Conservation (phyloP, 2,797 vertebrate genomes). For the Megaceryle alcyon region DNA sequence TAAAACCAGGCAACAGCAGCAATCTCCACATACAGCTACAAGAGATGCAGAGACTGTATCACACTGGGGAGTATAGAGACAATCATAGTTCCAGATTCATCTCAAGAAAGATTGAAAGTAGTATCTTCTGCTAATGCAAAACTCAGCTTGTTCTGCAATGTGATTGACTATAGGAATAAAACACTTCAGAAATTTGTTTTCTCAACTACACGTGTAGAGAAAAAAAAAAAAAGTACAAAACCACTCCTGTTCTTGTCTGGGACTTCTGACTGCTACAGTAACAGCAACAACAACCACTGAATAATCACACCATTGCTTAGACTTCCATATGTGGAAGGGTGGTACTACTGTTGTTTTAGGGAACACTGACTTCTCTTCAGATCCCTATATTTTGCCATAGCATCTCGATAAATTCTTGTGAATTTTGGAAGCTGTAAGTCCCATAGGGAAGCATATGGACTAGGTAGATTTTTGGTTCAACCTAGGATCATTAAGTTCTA, state of each 20-base stretch:
- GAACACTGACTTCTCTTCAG: not conserved
- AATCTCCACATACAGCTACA: not conserved
- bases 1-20: not conserved
- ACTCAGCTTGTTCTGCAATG: not conserved
- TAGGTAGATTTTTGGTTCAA: not conserved
- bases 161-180: not conserved
- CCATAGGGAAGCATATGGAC: not conserved
- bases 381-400: not conserved
- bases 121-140: not conserved
- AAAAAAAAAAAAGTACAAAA: not conserved
- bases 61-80: not conserved
- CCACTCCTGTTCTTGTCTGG: rapidly evolving
- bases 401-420: not conserved
- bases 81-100: not conserved
- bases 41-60: not conserved
- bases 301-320: not conserved
- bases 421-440: not conserved
- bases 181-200: not conserved
- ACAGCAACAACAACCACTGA: not conserved
- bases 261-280: not conserved
- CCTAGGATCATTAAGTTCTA: not conserved
- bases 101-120: not conserved
- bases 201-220: not conserved
- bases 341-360: not conserved
- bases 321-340: not conserved